Base-by-base conservation (phyloP, 1,140 invertebrate species). In the Metopolophium dirhodum region DNA sequence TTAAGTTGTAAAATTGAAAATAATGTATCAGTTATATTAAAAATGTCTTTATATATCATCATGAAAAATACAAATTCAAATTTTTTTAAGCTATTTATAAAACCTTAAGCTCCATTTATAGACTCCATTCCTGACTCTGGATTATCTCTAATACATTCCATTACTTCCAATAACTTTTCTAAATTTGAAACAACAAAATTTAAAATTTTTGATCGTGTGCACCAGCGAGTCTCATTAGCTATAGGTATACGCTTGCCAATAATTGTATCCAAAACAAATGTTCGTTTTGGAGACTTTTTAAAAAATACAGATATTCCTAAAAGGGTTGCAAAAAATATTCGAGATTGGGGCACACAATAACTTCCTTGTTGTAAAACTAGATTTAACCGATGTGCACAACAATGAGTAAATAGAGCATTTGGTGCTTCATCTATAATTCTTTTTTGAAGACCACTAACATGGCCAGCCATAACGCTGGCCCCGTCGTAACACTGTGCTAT, bases 381-480 rank as follows among this genome's bases (percentile, higher is more conserved):
- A 93, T 61, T 61, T 7, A 61, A 26, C 57, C 57, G 0, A 61
- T 61, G 57, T 30, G 26, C 57, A 61, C 57, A 82, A 89, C 94
- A 94, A 77, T 94, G 94, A 41, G 94, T 91, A 94, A 94, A 94
- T 47, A 94, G n/a, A 54, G 94, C 94, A 89, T 94, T 51, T 0
- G 94, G 94, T 41, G 93, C 94, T 37, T 87, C 86, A 68, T 94
- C 90, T 94, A 94, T 94, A 91, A 94, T 94, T 94, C 94, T 3
- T 94, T 26, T 22, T 93, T 94, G 94, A 94, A 94, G 94, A n/a
- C 92, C 93, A 86, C 93, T 94, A 77, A 94, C 92, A 93, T 94
- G 93, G 8, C 57, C 57, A 61, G 57, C 26, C 57, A 61, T 61
- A 7, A 61, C 57, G 30, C 57, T 61, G 26, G 94, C 93, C n/a